phyloP scores from a whole-genome alignment of 2,888 invertebrate genomes.

The Xestobium rufovillosum region DNA sequence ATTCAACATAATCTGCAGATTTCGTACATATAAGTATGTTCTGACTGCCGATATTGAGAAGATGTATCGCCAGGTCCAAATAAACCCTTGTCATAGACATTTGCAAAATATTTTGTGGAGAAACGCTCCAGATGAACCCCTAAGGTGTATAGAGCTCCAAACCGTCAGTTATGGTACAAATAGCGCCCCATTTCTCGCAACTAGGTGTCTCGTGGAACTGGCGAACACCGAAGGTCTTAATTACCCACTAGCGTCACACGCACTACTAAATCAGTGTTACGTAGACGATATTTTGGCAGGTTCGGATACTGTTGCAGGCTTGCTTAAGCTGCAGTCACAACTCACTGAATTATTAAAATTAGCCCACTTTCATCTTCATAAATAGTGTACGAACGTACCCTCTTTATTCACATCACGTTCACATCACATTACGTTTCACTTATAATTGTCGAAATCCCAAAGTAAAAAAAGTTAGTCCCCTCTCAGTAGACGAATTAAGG shows the following conservation, averaged over 20 bases:
- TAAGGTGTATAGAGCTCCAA: slow-evolving; percentile 14
- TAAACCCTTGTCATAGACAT: slow-evolving; percentile 11
- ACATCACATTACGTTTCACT: no score
- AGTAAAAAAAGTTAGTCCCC: no score
- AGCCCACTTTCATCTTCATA: no score
- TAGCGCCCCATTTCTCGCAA: slow-evolving; percentile 16
- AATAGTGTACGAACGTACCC: no score
- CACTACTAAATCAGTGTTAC: slow-evolving; percentile 13
- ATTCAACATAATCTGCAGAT: slow-evolving; percentile 18
- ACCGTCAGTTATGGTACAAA: slow-evolving; percentile 17
- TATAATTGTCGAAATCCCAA: no score
- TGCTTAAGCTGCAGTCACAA: no score
- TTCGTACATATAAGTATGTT: slow-evolving; percentile 16
- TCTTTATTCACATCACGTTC: no score
- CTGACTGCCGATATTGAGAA: slow-evolving; percentile 17
- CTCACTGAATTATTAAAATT: no score
- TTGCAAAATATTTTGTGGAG: slow-evolving; percentile 19
- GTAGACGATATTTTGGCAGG: no score
- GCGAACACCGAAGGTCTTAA: slow-evolving; percentile 8
- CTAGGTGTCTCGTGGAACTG: slow-evolving; percentile 16
- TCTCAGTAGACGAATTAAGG: no score
- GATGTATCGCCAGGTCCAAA: slow-evolving; percentile 16
- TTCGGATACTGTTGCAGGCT: slow-evolving; percentile 17
- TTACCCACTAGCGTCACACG: slow-evolving; percentile 16
- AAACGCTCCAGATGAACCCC: slow-evolving; percentile 6